These are phyloP conservation scores for Odontocolon sp. DNA, from an alignment of 2,888 invertebrate genomes.

Conservation along the genomic window DNA sequence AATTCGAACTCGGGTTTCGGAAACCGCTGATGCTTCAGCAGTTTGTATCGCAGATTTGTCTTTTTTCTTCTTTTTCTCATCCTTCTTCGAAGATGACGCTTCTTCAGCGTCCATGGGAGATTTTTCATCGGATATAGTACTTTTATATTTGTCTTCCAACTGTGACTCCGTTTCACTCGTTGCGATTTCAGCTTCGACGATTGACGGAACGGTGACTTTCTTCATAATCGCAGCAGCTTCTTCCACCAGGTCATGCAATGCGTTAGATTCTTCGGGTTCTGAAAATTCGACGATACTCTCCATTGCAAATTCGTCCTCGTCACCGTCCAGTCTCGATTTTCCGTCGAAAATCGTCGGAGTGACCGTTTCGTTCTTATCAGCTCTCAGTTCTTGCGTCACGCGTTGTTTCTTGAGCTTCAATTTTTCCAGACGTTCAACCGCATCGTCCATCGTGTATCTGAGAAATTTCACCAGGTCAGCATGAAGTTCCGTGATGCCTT, in stretches of 20 bases:
- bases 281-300: slow-evolving; percentile 49
- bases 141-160: neutral
- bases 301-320: slow-evolving; percentile 9
- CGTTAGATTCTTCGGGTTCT: slow-evolving; percentile 48
- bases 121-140: slow-evolving; percentile 18
- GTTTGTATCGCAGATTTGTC: slow-evolving; percentile 38
- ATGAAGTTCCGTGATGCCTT: slow-evolving; percentile 67
- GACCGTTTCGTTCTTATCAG: slow-evolving; percentile 6
- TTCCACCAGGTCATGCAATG: slow-evolving; percentile 41
- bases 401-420: slow-evolving; percentile 48
- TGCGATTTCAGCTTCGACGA: slow-evolving; percentile 19
- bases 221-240: slow-evolving; percentile 51
- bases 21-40: neutral
- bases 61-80: slow-evolving; percentile 24
- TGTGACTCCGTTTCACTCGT: neutral
- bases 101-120: slow-evolving; percentile 35
- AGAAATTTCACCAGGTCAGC: slow-evolving; percentile 60
- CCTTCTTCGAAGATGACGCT: neutral
- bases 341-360: slow-evolving; percentile 41
- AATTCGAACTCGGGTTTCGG: slow-evolving; percentile 4
- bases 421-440: slow-evolving; percentile 53
- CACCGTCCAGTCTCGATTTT: slow-evolving; percentile 39
- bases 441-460: slow-evolving; percentile 57
- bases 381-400: slow-evolving; percentile 32
- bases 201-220: slow-evolving; percentile 28